Conservation (phyloP, 2,113 vertebrate species). For the Gallinago media region DNA sequence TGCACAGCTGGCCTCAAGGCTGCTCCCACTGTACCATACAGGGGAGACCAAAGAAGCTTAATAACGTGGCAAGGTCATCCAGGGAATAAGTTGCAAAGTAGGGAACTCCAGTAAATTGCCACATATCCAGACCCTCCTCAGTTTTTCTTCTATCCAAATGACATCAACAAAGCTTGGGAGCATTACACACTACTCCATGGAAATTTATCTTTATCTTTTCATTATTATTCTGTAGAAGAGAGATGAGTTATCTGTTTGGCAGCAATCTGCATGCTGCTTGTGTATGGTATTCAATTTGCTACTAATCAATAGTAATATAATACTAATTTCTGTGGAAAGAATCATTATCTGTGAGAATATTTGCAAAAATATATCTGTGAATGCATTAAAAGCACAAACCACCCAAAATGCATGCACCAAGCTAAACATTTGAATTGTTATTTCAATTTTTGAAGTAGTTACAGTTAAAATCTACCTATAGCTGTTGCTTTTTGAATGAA, state of each 20-base stretch:
- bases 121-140: neutral
- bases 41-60: neutral
- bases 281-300: neutral
- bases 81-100: neutral
- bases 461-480: neutral
- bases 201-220: neutral
- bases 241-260: neutral
- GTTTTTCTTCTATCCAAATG: neutral
- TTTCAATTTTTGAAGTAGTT: neutral
- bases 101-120: neutral
- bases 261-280: neutral
- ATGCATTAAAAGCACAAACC: neutral
- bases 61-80: neutral
- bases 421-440: neutral
- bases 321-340: neutral
- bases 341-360: neutral
- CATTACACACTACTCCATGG: neutral
- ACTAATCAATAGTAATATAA: neutral
- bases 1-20: neutral
- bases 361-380: neutral
- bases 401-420: neutral
- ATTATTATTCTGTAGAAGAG: neutral
- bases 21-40: neutral
- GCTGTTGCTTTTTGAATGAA: neutral
- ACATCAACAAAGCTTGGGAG: neutral